Conservation (phyloP, 2,797 vertebrate genomes). For the Takifugu rubripes region DNA sequence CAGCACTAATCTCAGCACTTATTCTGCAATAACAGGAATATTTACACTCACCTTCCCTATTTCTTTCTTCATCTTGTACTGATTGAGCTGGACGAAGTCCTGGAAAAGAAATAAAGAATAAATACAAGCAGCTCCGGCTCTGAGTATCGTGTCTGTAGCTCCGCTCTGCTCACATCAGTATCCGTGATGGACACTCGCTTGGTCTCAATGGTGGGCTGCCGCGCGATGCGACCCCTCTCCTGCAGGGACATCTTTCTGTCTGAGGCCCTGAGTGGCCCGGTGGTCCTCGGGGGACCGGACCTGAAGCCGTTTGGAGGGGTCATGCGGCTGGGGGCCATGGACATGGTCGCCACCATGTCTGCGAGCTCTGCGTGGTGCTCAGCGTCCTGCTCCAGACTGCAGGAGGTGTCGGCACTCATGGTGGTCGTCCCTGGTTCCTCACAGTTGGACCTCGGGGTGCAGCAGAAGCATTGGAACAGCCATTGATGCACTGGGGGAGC, state of each 20-base stretch:
- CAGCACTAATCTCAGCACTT: not conserved
- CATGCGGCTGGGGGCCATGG: conserved; percentile 63
- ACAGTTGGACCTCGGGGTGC: conserved; percentile 12
- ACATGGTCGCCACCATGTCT: conserved; percentile 86
- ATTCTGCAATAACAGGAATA: not conserved
- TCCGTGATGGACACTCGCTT: conserved; percentile 90
- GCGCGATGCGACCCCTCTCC: conserved; percentile 77
- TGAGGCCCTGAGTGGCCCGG: conserved; percentile 62
- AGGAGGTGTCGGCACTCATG: conserved; percentile 56
- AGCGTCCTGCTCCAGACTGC: conserved; percentile 59
- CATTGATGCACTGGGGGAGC: conserved; percentile 42
- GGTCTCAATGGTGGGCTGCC: conserved; percentile 91
- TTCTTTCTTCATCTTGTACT: conserved; percentile 90
- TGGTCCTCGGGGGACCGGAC: conserved; percentile 50
- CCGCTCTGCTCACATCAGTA: conserved; percentile 73
- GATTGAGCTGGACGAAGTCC: conserved; percentile 94
- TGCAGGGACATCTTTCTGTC: conserved; percentile 91
- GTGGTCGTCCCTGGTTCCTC: conserved; percentile 17
- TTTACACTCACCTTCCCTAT: conserved; percentile 86
- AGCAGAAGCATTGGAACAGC: conserved; percentile 7
- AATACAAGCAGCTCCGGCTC: not conserved
- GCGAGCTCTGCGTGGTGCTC: conserved; percentile 78
- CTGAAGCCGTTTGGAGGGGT: conserved; percentile 65
- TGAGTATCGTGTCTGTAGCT: not conserved
- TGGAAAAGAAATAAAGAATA: conserved; percentile 42